Conservation (phyloP, 2,113 vertebrate genomes). For the Prochilodus magdalenae region DNA sequence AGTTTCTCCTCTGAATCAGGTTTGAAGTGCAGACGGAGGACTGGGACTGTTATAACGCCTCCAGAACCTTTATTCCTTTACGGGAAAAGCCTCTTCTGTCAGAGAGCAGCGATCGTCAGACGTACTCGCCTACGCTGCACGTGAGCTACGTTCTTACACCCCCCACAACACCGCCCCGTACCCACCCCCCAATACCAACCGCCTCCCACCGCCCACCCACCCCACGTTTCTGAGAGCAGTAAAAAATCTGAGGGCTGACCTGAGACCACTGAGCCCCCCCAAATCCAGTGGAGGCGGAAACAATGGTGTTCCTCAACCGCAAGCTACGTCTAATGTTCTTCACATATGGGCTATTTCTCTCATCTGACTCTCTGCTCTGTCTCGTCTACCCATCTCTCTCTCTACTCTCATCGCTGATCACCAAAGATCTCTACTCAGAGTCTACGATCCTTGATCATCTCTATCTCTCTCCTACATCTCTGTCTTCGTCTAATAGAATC, state of each 20-base stretch:
- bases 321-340: slow-evolving; percentile 92
- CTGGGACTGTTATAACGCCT: not conserved
- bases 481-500: too few species aligned
- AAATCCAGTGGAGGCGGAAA: slow-evolving; percentile 84
- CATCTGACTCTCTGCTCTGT: slow-evolving; percentile 15
- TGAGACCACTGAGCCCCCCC: slow-evolving; percentile 13
- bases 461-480: too few species aligned
- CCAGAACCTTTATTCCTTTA: not conserved
- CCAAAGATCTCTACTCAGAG: too few species aligned
- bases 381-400: slow-evolving; percentile 71
- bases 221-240: not conserved
- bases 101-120: not conserved
- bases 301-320: slow-evolving; percentile 90
- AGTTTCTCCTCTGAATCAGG: not conserved
- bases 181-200: too few species aligned
- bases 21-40: not conserved
- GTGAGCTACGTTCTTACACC: not conserved
- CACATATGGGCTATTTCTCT: slow-evolving; percentile 87
- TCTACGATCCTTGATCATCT: too few species aligned
- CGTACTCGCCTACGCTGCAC: too few species aligned
- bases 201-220: too few species aligned
- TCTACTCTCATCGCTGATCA: too few species aligned
- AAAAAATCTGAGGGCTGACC: not conserved
- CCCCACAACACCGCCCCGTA: too few species aligned
- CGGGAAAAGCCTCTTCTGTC: not conserved